phyloP scores from a whole-genome alignment of 2,888 invertebrate species.

The Dichetophora obliterata region DNA sequence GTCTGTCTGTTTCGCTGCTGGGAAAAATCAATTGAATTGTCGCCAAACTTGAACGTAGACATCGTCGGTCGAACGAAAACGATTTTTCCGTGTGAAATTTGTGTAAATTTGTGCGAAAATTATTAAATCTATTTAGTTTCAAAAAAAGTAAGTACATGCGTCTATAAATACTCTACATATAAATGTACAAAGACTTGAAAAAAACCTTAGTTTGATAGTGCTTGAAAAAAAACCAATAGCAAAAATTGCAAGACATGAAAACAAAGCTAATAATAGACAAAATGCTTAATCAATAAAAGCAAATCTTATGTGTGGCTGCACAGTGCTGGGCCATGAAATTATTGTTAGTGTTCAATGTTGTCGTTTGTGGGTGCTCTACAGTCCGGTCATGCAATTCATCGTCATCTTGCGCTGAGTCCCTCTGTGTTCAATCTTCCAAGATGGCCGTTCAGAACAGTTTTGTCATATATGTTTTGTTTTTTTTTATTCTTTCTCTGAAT shows the following conservation, averaged over 20 bases:
- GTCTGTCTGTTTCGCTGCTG: conserved; percentile 1
- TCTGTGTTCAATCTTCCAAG: conserved; percentile 60
- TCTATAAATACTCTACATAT: neutral
- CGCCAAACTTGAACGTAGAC: conserved; percentile 17
- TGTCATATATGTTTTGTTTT: conserved; percentile 47
- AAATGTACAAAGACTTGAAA: neutral
- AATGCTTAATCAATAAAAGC: neutral
- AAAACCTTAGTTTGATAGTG: neutral
- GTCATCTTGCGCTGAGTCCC: neutral
- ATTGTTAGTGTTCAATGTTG: neutral
- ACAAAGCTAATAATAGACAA: neutral
- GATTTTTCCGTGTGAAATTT: conserved; percentile 16
- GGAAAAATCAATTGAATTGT: conserved; percentile 39
- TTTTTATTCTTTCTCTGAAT: neutral
- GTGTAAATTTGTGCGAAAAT: conserved; percentile 26
- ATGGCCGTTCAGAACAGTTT: conserved; percentile 68
- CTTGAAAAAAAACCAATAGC: neutral
- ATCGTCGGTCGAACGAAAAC: conserved; percentile 23
- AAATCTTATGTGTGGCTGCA: neutral
- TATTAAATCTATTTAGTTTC: neutral
- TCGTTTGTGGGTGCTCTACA: neutral
- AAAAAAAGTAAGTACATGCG: conserved; percentile 18
- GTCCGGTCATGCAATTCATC: neutral
- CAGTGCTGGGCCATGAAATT: neutral
- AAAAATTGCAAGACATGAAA: neutral